Conservation (phyloP, 2,888 invertebrate species). For the Allophyes oxyacanthae region DNA sequence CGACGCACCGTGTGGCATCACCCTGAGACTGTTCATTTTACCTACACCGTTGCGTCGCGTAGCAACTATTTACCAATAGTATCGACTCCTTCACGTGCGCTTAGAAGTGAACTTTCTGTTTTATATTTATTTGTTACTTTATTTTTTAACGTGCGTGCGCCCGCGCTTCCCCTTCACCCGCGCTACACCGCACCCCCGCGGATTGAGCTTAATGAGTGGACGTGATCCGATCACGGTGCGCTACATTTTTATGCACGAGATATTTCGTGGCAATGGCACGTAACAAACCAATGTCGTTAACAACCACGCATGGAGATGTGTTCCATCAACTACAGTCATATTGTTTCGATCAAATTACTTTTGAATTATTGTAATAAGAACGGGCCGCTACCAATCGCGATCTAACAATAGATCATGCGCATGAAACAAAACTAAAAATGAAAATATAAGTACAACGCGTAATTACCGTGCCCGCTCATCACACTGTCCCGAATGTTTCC, state of each 20-base stretch:
- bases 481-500: neutral
- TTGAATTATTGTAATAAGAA: constrained; percentile 45
- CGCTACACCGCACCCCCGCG: neutral
- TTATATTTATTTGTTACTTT: too few species aligned
- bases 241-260: constrained; percentile 32
- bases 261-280: constrained; percentile 44
- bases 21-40: too few species aligned
- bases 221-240: constrained; percentile 55
- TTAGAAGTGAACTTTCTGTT: too few species aligned
- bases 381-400: constrained; percentile 35
- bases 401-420: constrained; percentile 29
- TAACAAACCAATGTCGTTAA: constrained; percentile 51
- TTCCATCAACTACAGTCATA: constrained; percentile 27
- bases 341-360: constrained; percentile 49
- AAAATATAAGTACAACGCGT: constrained; percentile 10
- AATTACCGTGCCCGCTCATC: neutral
- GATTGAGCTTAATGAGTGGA: constrained; percentile 48
- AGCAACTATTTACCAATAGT: too few species aligned
- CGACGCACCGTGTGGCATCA: too few species aligned
- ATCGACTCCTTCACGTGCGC: too few species aligned
- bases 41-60: too few species aligned
- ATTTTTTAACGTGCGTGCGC: constrained; percentile 1
- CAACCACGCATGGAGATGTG: constrained; percentile 44
- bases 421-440: constrained; percentile 11
- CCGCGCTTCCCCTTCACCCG: constrained; percentile 7